phyloP scores from a whole-genome alignment of 1,140 invertebrate species.

The Heterodera schachtii region DNA sequence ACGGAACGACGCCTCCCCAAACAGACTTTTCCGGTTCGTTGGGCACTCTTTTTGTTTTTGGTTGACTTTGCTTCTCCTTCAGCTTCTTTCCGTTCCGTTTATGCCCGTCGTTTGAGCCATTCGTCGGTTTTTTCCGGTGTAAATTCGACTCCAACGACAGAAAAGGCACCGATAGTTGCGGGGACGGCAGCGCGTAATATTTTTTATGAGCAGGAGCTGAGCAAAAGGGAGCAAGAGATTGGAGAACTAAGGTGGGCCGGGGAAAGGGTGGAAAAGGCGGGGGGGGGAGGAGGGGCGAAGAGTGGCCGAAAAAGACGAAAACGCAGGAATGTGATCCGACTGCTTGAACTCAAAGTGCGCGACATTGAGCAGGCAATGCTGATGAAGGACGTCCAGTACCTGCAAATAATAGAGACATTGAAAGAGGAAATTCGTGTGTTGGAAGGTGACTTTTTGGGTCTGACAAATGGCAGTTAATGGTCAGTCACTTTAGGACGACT shows the following conservation, averaged over 20 bases:
- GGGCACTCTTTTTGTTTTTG: not conserved
- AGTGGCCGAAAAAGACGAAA: too few relatives aligned
- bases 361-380: slow-evolving; percentile 57
- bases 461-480: not conserved
- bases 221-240: slow-evolving; percentile 58
- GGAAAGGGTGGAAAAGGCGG: not conserved
- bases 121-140: not conserved
- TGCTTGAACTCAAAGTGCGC: slow-evolving; percentile 56
- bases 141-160: not conserved
- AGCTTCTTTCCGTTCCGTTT: slow-evolving; percentile 7
- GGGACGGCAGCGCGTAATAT: slow-evolving; percentile 44
- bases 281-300: not conserved
- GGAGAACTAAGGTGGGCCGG: slow-evolving; percentile 45
- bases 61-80: not conserved
- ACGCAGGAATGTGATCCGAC: slow-evolving; percentile 54
- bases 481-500: not conserved
- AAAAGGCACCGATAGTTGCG: slow-evolving; percentile 6
- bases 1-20: not conserved
- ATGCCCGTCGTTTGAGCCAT: not conserved
- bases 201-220: slow-evolving; percentile 59
- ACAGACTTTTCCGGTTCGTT: slow-evolving; percentile 18
- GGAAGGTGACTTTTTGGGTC: slow-evolving; percentile 47
- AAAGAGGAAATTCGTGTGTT: slow-evolving; percentile 60
- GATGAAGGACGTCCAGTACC: slow-evolving; percentile 60
- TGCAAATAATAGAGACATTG: slow-evolving; percentile 60